These are phyloP conservation scores for Teinopalpus imperialis DNA, from an alignment of 2,888 invertebrate genomes.

Conservation along the genomic window DNA sequence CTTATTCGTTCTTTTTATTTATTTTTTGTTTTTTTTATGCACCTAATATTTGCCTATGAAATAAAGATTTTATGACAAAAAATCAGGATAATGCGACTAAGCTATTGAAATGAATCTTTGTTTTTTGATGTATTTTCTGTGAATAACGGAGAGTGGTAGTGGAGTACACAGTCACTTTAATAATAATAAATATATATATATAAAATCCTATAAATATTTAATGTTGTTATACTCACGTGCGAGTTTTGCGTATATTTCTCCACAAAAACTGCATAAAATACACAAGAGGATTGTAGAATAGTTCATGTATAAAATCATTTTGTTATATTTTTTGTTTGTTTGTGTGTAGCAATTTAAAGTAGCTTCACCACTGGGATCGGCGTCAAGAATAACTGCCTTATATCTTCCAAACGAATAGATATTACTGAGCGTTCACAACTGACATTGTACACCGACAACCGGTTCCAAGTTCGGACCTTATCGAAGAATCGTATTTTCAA, in stretches of 20 bases:
- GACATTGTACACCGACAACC: slow-evolving; percentile 39
- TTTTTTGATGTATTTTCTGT: too few species aligned
- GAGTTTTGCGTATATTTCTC: slow-evolving; percentile 48
- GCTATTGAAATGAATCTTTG: too few species aligned
- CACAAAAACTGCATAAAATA: slow-evolving; percentile 41
- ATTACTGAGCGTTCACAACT: slow-evolving; percentile 49
- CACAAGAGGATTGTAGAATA: slow-evolving; percentile 40
- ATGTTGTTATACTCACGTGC: slow-evolving; percentile 71
- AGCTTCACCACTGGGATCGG: slow-evolving; percentile 45
- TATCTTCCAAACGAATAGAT: slow-evolving; percentile 58
- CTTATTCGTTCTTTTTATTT: too few species aligned
- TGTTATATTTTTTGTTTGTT: slow-evolving; percentile 29
- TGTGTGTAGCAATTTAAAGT: slow-evolving; percentile 46
- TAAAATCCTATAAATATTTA: too few species aligned
- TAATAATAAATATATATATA: too few species aligned
- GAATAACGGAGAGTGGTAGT: too few species aligned
- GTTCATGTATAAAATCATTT: slow-evolving; percentile 46
- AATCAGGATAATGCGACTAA: too few species aligned
- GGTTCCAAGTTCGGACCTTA: slow-evolving; percentile 31
- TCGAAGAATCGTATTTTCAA: slow-evolving; percentile 12
- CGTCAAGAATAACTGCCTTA: slow-evolving; percentile 52
- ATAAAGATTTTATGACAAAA: too few species aligned
- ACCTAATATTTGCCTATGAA: too few species aligned
- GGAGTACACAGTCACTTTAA: too few species aligned
- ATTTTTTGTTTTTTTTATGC: too few species aligned